Percentiles rank a stretch among this genome's conserved stretches.
Evolutionary conservation across 2,113 vertebrate genomes (phyloP).

Genomic region (Oreochromis tanganicae): DNA sequence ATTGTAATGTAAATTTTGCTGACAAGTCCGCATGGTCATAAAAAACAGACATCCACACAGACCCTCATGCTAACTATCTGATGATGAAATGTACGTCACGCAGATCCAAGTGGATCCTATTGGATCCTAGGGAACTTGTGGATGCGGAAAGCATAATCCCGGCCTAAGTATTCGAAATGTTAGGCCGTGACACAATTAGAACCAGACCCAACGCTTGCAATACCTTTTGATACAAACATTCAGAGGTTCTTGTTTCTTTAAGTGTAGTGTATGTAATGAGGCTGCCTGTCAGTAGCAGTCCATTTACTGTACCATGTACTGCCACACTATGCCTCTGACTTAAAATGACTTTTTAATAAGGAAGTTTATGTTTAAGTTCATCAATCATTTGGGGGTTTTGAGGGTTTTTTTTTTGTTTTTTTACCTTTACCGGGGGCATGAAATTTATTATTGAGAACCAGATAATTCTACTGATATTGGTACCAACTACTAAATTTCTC

Average conservation of each 20-base stretch:
- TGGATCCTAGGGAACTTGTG: background rate
- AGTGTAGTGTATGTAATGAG: background rate
- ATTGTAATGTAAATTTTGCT: background rate
- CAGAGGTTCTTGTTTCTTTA: background rate
- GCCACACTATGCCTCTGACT: background rate
- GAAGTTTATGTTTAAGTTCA: background rate
- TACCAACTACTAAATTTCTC: background rate
- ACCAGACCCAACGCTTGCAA: background rate
- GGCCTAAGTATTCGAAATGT: rapidly evolving
- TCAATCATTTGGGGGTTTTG: background rate
- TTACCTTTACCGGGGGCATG: background rate
- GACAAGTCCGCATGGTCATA: background rate
- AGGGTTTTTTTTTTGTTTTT: background rate
- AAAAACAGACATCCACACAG: background rate
- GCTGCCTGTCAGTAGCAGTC: background rate
- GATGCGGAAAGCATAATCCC: background rate
- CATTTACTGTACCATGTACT: background rate
- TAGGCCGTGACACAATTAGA: background rate
- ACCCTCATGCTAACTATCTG: background rate
- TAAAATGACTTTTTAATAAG: background rate
- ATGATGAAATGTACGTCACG: background rate
- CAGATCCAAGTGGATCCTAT: background rate
- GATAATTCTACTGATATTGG: no score
- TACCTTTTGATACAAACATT: background rate
- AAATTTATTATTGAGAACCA: background rate